Base-by-base conservation (phyloP, 2,113 vertebrate genomes). In the Hystrix cristata region DNA sequence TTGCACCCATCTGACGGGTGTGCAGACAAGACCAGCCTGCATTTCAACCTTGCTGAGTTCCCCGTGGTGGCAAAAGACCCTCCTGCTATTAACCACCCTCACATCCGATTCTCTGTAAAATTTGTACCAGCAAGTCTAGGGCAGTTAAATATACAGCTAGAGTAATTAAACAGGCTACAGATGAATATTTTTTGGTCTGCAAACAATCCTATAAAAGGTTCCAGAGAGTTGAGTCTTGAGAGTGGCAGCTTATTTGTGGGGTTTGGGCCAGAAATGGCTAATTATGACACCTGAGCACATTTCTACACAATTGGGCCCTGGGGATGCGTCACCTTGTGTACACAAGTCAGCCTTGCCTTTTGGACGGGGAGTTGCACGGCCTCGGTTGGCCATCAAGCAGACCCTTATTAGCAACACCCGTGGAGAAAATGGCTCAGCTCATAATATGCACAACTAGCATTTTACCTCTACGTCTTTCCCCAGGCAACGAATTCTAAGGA, bases 211-310 rank as follows among this genome's bases (percentile, higher is more conserved):
- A 95, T 95, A 94, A 96, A 97, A 97, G 92, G 59, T 97, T 98
- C 91, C 94, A 89, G 91, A 97, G 97, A 97, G 67, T 23, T 96
- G 94, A 91, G 97, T 98, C 98, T 97, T 95, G 98, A 98, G 98
- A 96, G 98, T 96, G 98, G 89, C 62, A 97, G 98, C 93, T 98
- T 98, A 97, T 98, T 98, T 98, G 97, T 95, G 96, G 98, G 96
- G 78, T 60, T 98, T 96, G 95, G 86, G 94, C 98, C 98, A 98
- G 98, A 98, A 99, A 97, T 97, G 97, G 98, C 97, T 98, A 98
- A 98, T 99, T 99, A 98, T 98, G 93, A 98, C 98, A 98, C 98
- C 97, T 98, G 98, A 96, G 90, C 71, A 97, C 94, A 38, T 96
- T 98, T 59, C 97, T 91, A 72, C 90, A 87, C 64, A 96, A 98